phyloP scores from a whole-genome alignment of 1,140 invertebrate genomes.

The Polypedilum vanderplanki region DNA sequence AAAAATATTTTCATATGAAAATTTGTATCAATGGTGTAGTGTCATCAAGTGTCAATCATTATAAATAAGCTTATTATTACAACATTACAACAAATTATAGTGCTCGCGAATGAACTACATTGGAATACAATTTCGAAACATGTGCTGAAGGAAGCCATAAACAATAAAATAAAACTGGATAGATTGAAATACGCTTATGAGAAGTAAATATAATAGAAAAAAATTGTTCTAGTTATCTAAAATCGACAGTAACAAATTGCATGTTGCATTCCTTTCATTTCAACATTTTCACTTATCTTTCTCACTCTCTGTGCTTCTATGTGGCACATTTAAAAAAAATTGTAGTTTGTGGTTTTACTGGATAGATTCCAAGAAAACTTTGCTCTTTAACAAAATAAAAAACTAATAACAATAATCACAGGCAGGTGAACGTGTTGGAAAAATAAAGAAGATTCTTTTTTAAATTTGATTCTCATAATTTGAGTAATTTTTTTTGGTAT shows the following conservation, averaged over 20 bases:
- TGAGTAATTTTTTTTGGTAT: too few species aligned
- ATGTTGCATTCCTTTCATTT: slow-evolving; percentile 8
- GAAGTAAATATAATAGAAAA: not conserved
- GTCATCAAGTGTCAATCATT: too few species aligned
- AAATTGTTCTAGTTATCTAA: slow-evolving; percentile 4
- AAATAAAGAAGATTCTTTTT: too few species aligned
- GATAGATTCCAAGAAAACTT: not conserved
- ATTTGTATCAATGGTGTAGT: too few species aligned
- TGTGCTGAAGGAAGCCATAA: slow-evolving; percentile 10
- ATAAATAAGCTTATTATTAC: too few species aligned
- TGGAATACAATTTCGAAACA: not conserved
- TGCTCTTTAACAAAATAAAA: not conserved
- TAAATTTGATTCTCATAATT: too few species aligned
- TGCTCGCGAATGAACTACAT: too few species aligned
- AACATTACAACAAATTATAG: too few species aligned
- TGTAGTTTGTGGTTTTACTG: not conserved
- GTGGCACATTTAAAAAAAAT: too few species aligned
- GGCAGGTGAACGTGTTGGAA: not conserved
- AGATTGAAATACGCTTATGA: not conserved
- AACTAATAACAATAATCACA: too few species aligned
- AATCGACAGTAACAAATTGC: slow-evolving; percentile 17
- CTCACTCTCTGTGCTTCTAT: too few species aligned
- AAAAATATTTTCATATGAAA: too few species aligned
- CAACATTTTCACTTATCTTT: not conserved
- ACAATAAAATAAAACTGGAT: not conserved